A percentile compares a stretch with the other conserved stretches of the same genome.
Evolutionary conservation across 1,140 invertebrate genomes (phyloP).

Genomic region (Leptinotarsa undecemlineata): DNA sequence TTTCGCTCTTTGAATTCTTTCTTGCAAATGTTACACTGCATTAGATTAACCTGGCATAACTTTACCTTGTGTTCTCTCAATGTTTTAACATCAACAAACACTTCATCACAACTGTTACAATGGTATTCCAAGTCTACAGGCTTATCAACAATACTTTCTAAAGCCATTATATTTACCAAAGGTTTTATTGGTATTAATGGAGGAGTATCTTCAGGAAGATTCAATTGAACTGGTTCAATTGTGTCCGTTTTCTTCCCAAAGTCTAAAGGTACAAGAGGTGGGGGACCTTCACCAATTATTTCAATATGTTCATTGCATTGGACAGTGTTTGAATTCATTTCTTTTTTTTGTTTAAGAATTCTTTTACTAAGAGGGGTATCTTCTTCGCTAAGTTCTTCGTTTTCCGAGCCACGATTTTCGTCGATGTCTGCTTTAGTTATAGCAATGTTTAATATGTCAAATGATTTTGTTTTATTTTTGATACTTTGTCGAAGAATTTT

Average conservation of each 20-base stretch:
- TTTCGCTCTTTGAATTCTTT: conserved; percentile 47
- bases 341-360: background rate
- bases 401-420: background rate
- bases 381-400: conserved; percentile 31
- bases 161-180: conserved; percentile 27
- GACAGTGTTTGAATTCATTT: background rate
- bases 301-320: background rate
- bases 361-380: conserved; percentile 32
- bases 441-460: conserved; percentile 20
- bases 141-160: conserved; percentile 30
- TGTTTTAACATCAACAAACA: conserved; percentile 31
- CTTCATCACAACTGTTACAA: conserved; percentile 39
- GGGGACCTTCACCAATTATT: conserved; percentile 36
- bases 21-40: conserved; percentile 47
- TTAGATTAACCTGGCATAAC: conserved; percentile 32
- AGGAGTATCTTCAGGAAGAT: conserved; percentile 40
- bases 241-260: conserved; percentile 25
- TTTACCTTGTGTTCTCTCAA: conserved; percentile 41
- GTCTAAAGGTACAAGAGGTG: conserved; percentile 44
- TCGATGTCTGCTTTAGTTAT: conserved; percentile 10
- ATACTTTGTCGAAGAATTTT: conserved; percentile 33
- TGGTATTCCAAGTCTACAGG: conserved; percentile 32
- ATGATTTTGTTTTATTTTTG: conserved; percentile 33
- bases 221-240: conserved; percentile 19
- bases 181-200: conserved; percentile 47